Percentiles rank a stretch among this genome's conserved stretches.
phyloP scores from a whole-genome alignment of 1,140 invertebrate species.

The Paraescarpia echinospica region DNA sequence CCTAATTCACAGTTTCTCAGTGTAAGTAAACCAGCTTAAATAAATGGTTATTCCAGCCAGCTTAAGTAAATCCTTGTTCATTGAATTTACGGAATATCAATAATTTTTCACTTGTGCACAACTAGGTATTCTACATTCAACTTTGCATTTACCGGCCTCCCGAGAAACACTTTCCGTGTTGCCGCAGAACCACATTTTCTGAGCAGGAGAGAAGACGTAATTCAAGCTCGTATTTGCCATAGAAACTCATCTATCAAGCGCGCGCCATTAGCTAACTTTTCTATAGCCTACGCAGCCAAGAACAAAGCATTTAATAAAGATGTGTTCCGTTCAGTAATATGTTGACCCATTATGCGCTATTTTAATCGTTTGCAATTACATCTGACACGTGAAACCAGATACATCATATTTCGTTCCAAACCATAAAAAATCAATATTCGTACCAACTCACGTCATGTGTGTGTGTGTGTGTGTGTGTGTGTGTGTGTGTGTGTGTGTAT shows the following conservation, averaged over 20 bases:
- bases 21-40: too few species aligned
- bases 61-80: too few species aligned
- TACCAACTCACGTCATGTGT: not conserved
- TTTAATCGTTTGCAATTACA: not conserved
- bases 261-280: not conserved
- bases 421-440: not conserved
- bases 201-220: too few species aligned
- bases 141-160: not conserved
- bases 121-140: not conserved
- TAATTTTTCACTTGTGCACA: not conserved
- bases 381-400: not conserved
- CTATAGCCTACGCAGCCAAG: not conserved
- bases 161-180: not conserved
- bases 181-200: not conserved
- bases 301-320: not conserved
- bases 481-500: too few species aligned
- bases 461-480: too few species aligned
- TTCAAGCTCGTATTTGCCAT: not conserved
- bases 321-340: not conserved
- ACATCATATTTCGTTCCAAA: not conserved
- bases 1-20: too few species aligned
- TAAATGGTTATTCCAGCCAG: too few species aligned
- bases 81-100: too few species aligned
- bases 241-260: not conserved
- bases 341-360: not conserved